These are phyloP conservation scores for Eupithecia exiguata DNA, from an alignment of 2,888 invertebrate species.

Conservation along the genomic window DNA sequence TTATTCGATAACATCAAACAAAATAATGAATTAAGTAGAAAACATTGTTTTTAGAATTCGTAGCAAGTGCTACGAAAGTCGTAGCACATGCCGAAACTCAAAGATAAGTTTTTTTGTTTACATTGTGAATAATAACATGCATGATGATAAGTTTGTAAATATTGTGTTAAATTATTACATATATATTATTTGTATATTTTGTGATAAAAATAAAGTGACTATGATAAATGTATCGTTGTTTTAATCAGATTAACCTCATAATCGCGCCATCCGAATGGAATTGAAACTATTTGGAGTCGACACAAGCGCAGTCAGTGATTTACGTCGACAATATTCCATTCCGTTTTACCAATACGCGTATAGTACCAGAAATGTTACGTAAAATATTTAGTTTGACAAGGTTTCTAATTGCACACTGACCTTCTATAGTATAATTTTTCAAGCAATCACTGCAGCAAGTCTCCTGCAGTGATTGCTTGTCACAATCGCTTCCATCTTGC, in stretches of 20 bases:
- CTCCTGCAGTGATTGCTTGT: background rate
- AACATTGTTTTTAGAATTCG: too few relatives aligned
- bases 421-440: too few relatives aligned
- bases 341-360: too few relatives aligned
- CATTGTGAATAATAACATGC: background rate
- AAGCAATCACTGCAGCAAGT: too few relatives aligned
- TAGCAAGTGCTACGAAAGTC: too few relatives aligned
- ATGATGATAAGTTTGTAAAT: background rate
- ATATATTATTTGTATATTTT: background rate
- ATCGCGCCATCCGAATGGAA: background rate
- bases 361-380: too few relatives aligned
- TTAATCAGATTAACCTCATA: background rate
- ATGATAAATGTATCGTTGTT: background rate
- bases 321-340: background rate
- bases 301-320: background rate
- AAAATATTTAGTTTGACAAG: background rate
- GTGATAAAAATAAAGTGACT: background rate
- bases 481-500: background rate
- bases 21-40: too few relatives aligned
- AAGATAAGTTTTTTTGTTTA: background rate
- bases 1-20: too few relatives aligned
- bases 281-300: background rate
- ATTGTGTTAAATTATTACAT: background rate
- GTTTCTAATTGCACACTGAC: background rate
- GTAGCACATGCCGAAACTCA: background rate